phyloP scores from a whole-genome alignment of 1,140 invertebrate species.

The Trissolcus basalis region DNA sequence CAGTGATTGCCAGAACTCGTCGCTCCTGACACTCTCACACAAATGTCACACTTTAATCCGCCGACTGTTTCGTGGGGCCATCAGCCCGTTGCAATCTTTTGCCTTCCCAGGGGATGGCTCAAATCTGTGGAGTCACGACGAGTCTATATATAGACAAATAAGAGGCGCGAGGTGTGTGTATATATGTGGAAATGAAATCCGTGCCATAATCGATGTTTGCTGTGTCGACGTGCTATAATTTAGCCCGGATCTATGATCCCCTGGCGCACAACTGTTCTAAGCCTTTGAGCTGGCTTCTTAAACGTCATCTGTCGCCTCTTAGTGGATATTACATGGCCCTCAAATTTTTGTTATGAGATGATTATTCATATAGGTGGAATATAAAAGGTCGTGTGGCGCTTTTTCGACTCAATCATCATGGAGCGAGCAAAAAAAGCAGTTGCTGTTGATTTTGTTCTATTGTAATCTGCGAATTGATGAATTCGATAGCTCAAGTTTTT shows the following conservation, averaged over 20 bases:
- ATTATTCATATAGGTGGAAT: constrained; percentile 32
- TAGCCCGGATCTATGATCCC: constrained; percentile 37
- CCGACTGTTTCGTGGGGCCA: constrained; percentile 43
- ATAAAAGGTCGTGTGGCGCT: constrained; percentile 17
- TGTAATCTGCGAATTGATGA: constrained; percentile 28
- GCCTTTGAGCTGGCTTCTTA: constrained; percentile 52
- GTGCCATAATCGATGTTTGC: constrained; percentile 57
- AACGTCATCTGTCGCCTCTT: constrained; percentile 51
- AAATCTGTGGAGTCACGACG: constrained; percentile 26
- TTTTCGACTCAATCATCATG: constrained; percentile 38
- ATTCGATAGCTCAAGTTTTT: constrained; percentile 16
- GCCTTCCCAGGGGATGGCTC: constrained; percentile 27
- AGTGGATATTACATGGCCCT: constrained; percentile 38
- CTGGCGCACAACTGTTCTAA: constrained; percentile 40
- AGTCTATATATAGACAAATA: constrained; percentile 39
- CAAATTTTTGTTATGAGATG: constrained; percentile 45
- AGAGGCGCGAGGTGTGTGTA: neutral
- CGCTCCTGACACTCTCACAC: constrained; percentile 37
- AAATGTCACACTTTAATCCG: constrained; percentile 58
- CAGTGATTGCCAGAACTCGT: constrained; percentile 39
- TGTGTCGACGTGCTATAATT: constrained; percentile 50
- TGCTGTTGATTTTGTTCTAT: constrained; percentile 29
- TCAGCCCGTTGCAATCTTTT: constrained; percentile 16
- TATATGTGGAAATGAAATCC: constrained; percentile 51
- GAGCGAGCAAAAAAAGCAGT: constrained; percentile 15